Evolutionary conservation across 2,888 invertebrate genomes (phyloP).

Genomic region (Bombyx huttoni): DNA sequence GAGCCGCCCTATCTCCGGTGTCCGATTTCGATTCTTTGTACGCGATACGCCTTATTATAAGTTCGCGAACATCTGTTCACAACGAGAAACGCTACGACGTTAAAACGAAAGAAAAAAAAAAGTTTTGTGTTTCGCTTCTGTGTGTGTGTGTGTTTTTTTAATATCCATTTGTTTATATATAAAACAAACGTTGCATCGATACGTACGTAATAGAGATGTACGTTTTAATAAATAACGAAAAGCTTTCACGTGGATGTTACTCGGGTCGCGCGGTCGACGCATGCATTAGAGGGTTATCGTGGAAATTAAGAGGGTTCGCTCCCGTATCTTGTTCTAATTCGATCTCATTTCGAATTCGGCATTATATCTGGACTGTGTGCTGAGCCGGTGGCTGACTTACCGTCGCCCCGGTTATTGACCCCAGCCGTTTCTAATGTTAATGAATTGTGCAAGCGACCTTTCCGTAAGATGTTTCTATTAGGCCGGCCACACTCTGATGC

Average conservation of each 20-base stretch:
- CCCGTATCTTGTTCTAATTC: slow-evolving; percentile 50
- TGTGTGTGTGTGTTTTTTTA: slow-evolving; percentile 27
- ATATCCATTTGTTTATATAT: slow-evolving; percentile 15
- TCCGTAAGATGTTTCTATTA: slow-evolving; percentile 46
- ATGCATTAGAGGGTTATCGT: slow-evolving; percentile 60
- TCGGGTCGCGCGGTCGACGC: slow-evolving; percentile 19
- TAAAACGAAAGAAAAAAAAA: slow-evolving; percentile 33
- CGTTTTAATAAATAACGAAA: slow-evolving; percentile 11
- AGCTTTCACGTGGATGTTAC: slow-evolving; percentile 20
- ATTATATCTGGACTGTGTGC: slow-evolving; percentile 5
- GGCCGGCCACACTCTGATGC: slow-evolving; percentile 1
- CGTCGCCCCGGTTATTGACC: slow-evolving; percentile 56
- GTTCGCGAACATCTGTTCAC: slow-evolving; percentile 62
- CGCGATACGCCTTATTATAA: slow-evolving; percentile 70
- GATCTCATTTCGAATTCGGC: slow-evolving; percentile 45
- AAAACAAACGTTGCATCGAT: slow-evolving; percentile 6
- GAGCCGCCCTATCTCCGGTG: slow-evolving; percentile 66
- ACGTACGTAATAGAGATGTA: slow-evolving; percentile 10
- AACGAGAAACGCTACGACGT: slow-evolving; percentile 38
- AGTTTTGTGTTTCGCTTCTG: slow-evolving; percentile 33
- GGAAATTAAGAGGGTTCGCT: slow-evolving; percentile 50
- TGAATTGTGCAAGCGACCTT: slow-evolving; percentile 51
- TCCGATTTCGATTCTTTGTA: slow-evolving; percentile 69
- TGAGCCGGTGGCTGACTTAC: slow-evolving; percentile 10
- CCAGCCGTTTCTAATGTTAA: slow-evolving; percentile 36